phyloP scores from a whole-genome alignment of 2,888 invertebrate species.

The Miltochrista miniata region DNA sequence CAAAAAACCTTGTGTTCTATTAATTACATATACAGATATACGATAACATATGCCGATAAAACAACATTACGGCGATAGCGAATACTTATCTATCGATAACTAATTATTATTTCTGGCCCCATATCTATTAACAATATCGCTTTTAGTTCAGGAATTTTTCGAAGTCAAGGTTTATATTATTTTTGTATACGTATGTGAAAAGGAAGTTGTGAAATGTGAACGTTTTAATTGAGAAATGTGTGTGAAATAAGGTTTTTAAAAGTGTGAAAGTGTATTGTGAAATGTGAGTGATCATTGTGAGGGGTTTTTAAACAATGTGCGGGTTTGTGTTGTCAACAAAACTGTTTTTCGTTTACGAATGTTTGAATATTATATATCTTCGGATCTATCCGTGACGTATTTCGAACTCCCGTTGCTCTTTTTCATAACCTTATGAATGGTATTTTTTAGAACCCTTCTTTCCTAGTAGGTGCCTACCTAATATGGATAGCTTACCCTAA shows the following conservation, averaged over 20 bases:
- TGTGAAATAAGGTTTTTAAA: too few species aligned
- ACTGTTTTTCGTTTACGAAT: background rate
- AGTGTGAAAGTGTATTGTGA: too few species aligned
- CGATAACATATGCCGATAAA: constrained; percentile 5
- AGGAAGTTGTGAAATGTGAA: background rate
- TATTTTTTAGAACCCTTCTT: too few species aligned
- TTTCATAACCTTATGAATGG: too few species aligned
- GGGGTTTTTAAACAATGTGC: background rate
- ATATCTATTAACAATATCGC: constrained; percentile 15
- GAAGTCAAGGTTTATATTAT: constrained; percentile 1
- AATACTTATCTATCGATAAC: constrained; percentile 16
- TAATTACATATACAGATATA: background rate
- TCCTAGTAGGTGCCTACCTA: too few species aligned
- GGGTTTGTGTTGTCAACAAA: background rate
- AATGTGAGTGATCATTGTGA: background rate
- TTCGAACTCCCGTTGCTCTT: too few species aligned
- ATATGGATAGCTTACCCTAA: too few species aligned
- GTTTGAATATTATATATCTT: background rate
- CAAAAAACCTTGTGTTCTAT: background rate
- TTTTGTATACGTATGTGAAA: background rate
- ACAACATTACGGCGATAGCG: constrained; percentile 15
- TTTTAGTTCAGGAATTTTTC: constrained; percentile 2
- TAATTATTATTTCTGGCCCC: constrained; percentile 16
- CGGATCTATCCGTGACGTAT: too few species aligned
- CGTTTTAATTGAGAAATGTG: too few species aligned